A percentile compares a stretch with the other conserved stretches of the same genome.
These are phyloP conservation scores for Ispidina lecontei DNA, from an alignment of 2,797 vertebrate genomes.

Conservation along the genomic window DNA sequence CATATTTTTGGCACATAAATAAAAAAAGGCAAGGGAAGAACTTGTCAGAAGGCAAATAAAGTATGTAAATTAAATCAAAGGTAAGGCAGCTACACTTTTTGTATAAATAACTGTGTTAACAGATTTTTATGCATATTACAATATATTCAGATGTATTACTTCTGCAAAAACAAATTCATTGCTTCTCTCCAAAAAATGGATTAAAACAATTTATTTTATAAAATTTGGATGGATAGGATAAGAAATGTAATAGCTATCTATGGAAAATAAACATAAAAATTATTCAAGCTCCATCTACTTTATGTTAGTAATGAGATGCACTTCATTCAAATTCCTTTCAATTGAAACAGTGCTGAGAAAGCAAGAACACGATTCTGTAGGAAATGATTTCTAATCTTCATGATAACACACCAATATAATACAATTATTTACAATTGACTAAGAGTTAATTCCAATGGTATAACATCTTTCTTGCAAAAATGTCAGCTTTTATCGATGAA, in stretches of 20 bases:
- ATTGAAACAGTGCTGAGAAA: constrained; percentile 86
- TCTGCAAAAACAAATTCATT: constrained; percentile 83
- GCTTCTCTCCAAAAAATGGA: constrained; percentile 80
- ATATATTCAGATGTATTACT: constrained; percentile 82
- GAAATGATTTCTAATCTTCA: constrained; percentile 87
- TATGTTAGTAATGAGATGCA: constrained; percentile 86
- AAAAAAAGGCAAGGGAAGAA: constrained; percentile 83
- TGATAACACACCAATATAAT: constrained; percentile 84
- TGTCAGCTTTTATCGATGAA: constrained; percentile 85
- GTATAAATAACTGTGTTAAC: constrained; percentile 85
- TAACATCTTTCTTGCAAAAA: constrained; percentile 84
- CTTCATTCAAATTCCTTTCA: constrained; percentile 88
- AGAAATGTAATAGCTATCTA: constrained; percentile 82
- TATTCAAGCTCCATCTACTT: constrained; percentile 85
- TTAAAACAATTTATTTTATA: constrained; percentile 85
- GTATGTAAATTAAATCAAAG: constrained; percentile 86
- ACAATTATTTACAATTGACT: constrained; percentile 88
- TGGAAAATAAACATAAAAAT: constrained; percentile 86
- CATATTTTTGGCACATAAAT: constrained; percentile 83
- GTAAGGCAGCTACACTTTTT: constrained; percentile 84
- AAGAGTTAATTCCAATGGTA: constrained; percentile 85
- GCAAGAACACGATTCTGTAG: constrained; percentile 84
- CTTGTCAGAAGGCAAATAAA: constrained; percentile 84
- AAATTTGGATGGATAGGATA: constrained; percentile 84
- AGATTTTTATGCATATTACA: constrained; percentile 83